Conservation (phyloP, 2,888 invertebrate genomes). For the Pterostichus niger region DNA sequence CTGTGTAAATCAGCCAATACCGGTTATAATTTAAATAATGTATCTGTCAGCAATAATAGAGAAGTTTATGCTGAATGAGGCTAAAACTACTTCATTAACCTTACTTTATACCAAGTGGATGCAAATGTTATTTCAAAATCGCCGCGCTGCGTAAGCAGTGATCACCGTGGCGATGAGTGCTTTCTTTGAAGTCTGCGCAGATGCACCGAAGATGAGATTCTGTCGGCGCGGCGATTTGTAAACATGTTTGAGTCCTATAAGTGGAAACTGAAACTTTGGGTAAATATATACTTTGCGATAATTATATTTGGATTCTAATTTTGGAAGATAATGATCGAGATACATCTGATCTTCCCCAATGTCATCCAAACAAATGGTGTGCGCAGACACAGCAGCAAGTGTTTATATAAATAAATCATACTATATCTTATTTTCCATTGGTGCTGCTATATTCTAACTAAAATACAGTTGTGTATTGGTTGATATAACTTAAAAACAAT, state of each 20-base stretch:
- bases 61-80: constrained; percentile 50
- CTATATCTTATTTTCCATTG: too few relatives aligned
- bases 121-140: constrained; percentile 42
- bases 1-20: constrained; percentile 48
- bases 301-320: constrained; percentile 12
- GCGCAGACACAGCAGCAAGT: not conserved
- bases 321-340: not conserved
- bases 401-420: not conserved
- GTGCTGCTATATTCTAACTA: too few relatives aligned
- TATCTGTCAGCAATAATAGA: constrained; percentile 59
- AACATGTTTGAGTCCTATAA: not conserved
- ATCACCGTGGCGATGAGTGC: not conserved
- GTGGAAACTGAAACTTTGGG: constrained; percentile 7
- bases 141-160: not conserved
- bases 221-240: not conserved
- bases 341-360: too few relatives aligned
- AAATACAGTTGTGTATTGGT: too few relatives aligned
- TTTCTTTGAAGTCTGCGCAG: constrained; percentile 10
- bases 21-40: constrained; percentile 58
- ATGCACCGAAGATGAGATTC: constrained; percentile 9
- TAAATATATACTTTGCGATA: constrained; percentile 12
- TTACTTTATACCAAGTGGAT: constrained; percentile 28
- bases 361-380: too few relatives aligned
- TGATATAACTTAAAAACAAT: too few relatives aligned
- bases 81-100: constrained; percentile 57